phyloP scores from a whole-genome alignment of 2,113 vertebrate genomes.

The Bos javanicus region DNA sequence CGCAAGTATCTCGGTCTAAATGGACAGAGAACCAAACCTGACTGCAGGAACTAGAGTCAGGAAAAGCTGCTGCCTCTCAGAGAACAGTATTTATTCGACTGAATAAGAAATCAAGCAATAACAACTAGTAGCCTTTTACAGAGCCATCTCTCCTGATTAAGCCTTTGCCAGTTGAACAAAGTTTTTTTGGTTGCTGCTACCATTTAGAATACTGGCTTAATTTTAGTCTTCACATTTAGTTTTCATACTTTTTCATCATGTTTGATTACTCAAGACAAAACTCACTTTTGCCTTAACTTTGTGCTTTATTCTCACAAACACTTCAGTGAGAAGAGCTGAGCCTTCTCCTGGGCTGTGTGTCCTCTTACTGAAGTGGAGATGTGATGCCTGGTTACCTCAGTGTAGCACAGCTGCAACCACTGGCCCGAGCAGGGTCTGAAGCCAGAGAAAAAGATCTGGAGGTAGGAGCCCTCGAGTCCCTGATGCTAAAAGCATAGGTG shows the following conservation, averaged over 20 bases:
- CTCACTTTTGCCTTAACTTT: conserved; percentile 36
- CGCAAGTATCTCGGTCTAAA: background rate
- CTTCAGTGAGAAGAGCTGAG: conserved; percentile 26
- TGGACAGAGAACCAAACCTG: background rate
- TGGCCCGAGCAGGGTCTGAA: conserved; percentile 40
- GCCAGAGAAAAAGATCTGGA: background rate
- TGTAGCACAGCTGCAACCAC: background rate
- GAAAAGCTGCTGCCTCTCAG: background rate
- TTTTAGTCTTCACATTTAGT: conserved; percentile 40
- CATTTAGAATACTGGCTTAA: conserved; percentile 22
- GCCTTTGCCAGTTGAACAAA: conserved; percentile 8
- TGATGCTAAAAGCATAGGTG: conserved; percentile 5
- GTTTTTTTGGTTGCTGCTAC: background rate
- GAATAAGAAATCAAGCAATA: conserved; percentile 16
- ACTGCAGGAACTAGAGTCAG: background rate
- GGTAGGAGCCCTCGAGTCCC: background rate
- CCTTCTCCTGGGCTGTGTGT: conserved; percentile 38
- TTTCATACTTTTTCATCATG: conserved; percentile 43
- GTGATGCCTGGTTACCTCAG: background rate
- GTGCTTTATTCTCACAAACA: conserved; percentile 48
- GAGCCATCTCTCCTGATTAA: background rate
- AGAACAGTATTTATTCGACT: background rate
- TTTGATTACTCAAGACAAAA: conserved; percentile 29
- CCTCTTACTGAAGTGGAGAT: background rate
- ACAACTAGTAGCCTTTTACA: background rate